phyloP scores from a whole-genome alignment of 2,113 vertebrate species.

The Collichthys lucidus region DNA sequence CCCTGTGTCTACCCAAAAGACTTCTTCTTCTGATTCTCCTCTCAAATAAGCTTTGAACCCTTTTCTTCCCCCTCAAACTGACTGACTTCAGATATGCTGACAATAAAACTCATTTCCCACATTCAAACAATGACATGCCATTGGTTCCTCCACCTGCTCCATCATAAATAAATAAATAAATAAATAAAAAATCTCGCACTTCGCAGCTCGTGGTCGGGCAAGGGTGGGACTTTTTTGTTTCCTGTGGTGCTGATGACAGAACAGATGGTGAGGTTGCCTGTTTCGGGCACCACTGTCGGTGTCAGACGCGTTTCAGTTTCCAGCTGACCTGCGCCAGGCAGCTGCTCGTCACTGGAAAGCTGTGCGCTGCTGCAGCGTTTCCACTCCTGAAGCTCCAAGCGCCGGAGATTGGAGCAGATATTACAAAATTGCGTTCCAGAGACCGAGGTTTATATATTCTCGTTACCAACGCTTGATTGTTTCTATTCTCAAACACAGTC shows the following conservation, averaged over 20 bases:
- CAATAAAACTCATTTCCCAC: not conserved
- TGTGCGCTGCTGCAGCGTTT: constrained; percentile 61
- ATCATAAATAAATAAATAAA: not conserved
- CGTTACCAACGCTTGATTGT: constrained; percentile 6
- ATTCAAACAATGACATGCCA: constrained; percentile 28
- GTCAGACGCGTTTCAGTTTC: constrained; percentile 66
- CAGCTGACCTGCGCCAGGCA: constrained; percentile 86
- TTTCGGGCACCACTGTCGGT: constrained; percentile 62
- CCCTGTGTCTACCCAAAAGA: not conserved
- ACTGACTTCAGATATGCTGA: not conserved
- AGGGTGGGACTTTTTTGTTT: constrained; percentile 71
- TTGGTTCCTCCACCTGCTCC: constrained; percentile 1
- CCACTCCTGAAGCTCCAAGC: constrained; percentile 28
- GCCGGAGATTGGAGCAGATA: constrained; percentile 7
- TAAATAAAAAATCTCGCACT: constrained; percentile 1
- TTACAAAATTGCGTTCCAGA: constrained; percentile 9
- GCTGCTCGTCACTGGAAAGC: constrained; percentile 81
- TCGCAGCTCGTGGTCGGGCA: constrained; percentile 28
- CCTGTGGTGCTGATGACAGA: constrained; percentile 59
- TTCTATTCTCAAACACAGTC: not conserved
- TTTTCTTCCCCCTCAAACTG: not conserved
- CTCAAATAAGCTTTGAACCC: not conserved
- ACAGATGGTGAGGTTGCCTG: constrained; percentile 81
- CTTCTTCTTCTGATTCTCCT: not conserved
- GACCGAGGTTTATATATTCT: not conserved